These are phyloP conservation scores for Strix uralensis DNA, from an alignment of 2,113 vertebrate species.

Conservation along the genomic window DNA sequence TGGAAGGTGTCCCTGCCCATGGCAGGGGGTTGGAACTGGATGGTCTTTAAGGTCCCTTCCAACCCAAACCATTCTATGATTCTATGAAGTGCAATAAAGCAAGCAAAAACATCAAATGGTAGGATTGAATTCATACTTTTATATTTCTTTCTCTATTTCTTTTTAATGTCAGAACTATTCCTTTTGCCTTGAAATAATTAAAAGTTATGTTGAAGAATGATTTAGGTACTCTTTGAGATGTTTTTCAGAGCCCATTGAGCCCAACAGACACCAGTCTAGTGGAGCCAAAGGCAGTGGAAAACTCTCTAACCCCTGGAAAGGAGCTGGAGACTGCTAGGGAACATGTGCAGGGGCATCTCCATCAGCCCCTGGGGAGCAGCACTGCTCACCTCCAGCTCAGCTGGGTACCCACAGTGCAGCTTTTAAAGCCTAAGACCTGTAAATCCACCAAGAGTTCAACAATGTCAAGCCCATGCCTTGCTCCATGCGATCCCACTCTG, in stretches of 20 bases:
- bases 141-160: neutral
- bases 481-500: fast-evolving
- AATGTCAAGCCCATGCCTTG: fast-evolving
- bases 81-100: neutral
- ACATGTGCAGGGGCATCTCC: neutral
- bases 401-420: neutral
- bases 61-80: no score
- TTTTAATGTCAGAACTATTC: neutral
- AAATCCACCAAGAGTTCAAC: neutral
- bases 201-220: neutral
- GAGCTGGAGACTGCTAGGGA: neutral
- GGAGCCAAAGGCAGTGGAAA: neutral
- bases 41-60: no score
- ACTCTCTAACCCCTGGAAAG: neutral
- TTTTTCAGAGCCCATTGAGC: neutral
- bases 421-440: neutral
- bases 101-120: neutral
- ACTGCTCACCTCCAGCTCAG: neutral
- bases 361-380: neutral
- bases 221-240: neutral
- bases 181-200: neutral
- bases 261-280: neutral
- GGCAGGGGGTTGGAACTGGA: no score
- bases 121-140: neutral
- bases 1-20: no score